Evolutionary conservation across 2,113 vertebrate genomes (phyloP).

Genomic region (Clupea harengus): DNA sequence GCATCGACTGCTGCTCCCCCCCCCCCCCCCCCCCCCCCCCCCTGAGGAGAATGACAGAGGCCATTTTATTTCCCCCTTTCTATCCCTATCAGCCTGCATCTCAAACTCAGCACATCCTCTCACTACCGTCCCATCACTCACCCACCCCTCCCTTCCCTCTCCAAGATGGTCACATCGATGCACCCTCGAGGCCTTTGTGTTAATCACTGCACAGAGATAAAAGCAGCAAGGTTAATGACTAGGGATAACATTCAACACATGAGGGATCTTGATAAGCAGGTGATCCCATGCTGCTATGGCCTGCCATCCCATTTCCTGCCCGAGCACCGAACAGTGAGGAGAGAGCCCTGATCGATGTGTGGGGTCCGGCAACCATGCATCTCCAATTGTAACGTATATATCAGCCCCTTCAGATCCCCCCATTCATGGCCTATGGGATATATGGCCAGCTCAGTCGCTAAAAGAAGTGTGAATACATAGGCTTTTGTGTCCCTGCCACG

Average conservation of each 20-base stretch:
- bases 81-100: constrained; percentile 81
- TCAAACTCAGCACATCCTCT: constrained; percentile 79
- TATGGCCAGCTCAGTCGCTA: constrained; percentile 75
- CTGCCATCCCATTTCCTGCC: constrained; percentile 62
- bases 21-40: too few species aligned
- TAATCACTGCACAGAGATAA: constrained; percentile 84
- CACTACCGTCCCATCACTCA: constrained; percentile 74
- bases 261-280: constrained; percentile 81
- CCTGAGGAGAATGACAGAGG: constrained; percentile 84
- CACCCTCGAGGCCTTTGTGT: constrained; percentile 73
- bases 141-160: constrained; percentile 65
- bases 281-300: constrained; percentile 48
- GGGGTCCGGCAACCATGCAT: constrained; percentile 71
- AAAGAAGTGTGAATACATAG: constrained; percentile 73
- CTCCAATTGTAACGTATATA: constrained; percentile 78
- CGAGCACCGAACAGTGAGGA: constrained; percentile 67
- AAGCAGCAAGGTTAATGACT: constrained; percentile 80
- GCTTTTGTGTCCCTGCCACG: constrained; percentile 82
- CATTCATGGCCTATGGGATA: constrained; percentile 84
- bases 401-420: constrained; percentile 77
- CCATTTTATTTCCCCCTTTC: constrained; percentile 65
- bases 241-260: constrained; percentile 75
- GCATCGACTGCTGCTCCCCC: constrained; percentile 57
- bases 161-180: constrained; percentile 68
- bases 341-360: constrained; percentile 76